Base-by-base conservation (phyloP, 2,797 vertebrate genomes). In the Synanceia verrucosa region DNA sequence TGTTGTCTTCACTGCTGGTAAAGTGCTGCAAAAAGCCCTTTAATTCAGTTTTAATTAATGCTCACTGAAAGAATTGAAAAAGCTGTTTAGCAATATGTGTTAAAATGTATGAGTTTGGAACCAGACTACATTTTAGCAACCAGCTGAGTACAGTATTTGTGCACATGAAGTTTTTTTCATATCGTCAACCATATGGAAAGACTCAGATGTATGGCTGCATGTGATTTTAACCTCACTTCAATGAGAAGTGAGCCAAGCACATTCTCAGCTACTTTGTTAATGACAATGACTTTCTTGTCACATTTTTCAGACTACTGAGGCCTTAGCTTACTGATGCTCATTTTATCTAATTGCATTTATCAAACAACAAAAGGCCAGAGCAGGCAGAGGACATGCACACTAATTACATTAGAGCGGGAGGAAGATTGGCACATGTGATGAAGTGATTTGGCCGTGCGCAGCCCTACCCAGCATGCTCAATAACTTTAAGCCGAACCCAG, bases 341-440 rank as follows among this genome's bases (percentile, higher is more conserved):
- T 92, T 88, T 89, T 69, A 86, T 82, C 82, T 91, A 92, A 94
- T 93, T 88, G 86, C 87, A 85, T 92, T 91, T 91, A 90, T 90
- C 86, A 88, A 85, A 90, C 88, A 86, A 91, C 86, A 89, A 86
- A 89, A 86, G 86, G 81, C 78, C 86, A 78, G 69, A 69, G 79
- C 74, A 68, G 76, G 65, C 70, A 74, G 80, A 76, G 79, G 80
- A 84, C 85, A 89, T 81, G 82, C 87, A 84, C 87, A 82, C 90
- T 93, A 93, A 94, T 93, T 91, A 92, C 90, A 91, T 93, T 92
- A 93, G 84, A 85, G 91, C 82, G 44, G 65, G 61, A 72, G 76
- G 61, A 78, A 80, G 87, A 92, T 78, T 85, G 87, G 86, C 86
- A 85, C 78, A 21, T 72, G 84, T 81, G 86, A 91, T 91, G 82